These are phyloP conservation scores for Epizoanthus fatuus DNA, from an alignment of 92 coral and sea anemone genomes.

Conservation along the genomic window DNA sequence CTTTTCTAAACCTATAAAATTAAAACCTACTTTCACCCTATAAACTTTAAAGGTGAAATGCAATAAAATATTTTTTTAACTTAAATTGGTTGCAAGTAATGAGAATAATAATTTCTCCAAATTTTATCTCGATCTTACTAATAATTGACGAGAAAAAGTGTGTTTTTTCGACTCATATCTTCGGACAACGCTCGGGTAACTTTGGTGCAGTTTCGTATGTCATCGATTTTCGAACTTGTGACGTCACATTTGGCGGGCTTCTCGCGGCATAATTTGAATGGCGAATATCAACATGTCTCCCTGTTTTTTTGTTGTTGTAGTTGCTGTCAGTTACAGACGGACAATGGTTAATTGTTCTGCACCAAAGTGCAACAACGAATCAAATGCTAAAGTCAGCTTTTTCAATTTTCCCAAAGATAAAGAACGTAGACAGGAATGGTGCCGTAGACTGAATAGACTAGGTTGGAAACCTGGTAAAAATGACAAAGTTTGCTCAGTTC, in stretches of 20 bases:
- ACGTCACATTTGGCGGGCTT: conserved; percentile 21
- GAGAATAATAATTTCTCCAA: neutral
- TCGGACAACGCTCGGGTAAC: neutral
- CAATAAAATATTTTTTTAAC: neutral
- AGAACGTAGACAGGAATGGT: conserved; percentile 9
- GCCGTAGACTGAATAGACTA: neutral
- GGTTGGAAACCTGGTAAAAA: conserved; percentile 6
- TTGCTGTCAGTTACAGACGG: no score
- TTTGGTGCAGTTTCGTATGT: conserved; percentile 1
- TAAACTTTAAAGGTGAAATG: conserved; percentile 10
- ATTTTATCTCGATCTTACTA: neutral
- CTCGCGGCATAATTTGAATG: conserved; percentile 17
- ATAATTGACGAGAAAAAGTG: conserved; percentile 3
- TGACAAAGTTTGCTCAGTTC: conserved; percentile 6
- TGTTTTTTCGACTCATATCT: neutral
- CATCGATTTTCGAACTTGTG: neutral
- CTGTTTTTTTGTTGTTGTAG: neutral
- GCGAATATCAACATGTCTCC: neutral
- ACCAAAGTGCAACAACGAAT: conserved; percentile 1
- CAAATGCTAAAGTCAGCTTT: conserved; percentile 3
- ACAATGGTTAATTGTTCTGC: conserved; percentile 14
- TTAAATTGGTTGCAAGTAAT: neutral
- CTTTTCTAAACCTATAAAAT: no score
- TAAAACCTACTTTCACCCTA: no score
- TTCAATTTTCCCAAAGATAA: conserved; percentile 13